phyloP scores from a whole-genome alignment of 2,113 vertebrate genomes.

The Salvator merianae region DNA sequence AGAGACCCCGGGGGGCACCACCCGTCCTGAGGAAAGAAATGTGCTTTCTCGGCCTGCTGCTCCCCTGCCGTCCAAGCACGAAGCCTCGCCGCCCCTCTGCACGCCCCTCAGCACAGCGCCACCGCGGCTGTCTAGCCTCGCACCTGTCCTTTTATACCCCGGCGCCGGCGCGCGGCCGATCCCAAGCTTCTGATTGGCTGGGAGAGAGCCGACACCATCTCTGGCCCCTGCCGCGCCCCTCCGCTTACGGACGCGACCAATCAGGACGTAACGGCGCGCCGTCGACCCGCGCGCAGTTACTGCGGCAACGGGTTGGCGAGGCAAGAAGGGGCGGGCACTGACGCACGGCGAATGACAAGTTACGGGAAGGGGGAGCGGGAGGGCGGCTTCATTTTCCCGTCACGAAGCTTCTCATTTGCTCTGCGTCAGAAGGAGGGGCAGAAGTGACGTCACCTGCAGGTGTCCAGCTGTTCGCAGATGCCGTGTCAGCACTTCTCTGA shows the following conservation, averaged over 20 bases:
- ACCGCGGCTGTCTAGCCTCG: neutral
- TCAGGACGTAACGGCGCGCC: rapidly evolving
- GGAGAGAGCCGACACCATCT: neutral
- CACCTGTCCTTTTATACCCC: neutral
- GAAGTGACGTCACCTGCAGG: neutral
- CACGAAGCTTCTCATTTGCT: no score
- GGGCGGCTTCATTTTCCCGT: no score
- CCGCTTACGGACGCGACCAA: neutral
- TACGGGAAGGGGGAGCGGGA: no score
- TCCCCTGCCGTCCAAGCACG: neutral
- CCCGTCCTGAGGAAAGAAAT: no score
- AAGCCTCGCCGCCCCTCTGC: no score
- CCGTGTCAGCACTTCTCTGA: neutral
- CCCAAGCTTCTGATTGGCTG: neutral
- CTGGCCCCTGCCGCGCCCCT: neutral
- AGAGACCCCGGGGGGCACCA: no score
- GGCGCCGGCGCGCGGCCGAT: neutral
- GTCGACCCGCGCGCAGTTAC: neutral
- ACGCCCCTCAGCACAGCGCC: neutral
- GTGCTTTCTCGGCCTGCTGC: neutral
- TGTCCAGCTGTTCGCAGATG: no score
- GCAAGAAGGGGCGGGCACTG: neutral
- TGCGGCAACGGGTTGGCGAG: neutral
- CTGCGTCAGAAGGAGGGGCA: no score
- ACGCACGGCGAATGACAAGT: no score